These are phyloP conservation scores for Clytia hemisphaerica DNA, from an alignment of 30 jellyfish, hydroid and myxozoan genomes.

Conservation along the genomic window DNA sequence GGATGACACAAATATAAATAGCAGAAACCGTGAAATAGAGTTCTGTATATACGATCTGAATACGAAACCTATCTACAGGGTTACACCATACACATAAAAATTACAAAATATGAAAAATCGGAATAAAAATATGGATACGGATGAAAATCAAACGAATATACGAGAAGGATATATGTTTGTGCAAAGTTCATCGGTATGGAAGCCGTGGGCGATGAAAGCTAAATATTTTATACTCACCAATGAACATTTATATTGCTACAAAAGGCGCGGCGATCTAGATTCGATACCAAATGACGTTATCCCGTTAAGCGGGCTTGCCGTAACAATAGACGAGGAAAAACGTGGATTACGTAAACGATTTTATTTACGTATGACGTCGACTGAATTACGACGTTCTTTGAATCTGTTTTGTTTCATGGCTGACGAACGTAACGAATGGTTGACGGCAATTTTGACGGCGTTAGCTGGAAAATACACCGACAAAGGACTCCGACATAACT, in stretches of 20 bases:
- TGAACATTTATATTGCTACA: conserved; percentile 26
- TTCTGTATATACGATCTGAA: no score
- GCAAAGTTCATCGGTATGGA: conserved; percentile 13
- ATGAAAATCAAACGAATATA: no score
- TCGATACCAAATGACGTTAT: conserved; percentile 25
- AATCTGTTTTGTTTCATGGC: conserved; percentile 10
- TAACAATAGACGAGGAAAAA: conserved; percentile 11
- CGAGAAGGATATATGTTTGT: conserved; percentile 41
- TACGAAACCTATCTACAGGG: no score
- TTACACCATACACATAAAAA: no score
- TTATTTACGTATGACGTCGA: conserved; percentile 2
- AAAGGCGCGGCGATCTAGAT: conserved; percentile 33
- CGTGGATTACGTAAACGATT: conserved; percentile 21
- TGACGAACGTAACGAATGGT: conserved; percentile 38
- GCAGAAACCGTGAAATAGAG: no score
- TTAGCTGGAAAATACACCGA: conserved; percentile 25
- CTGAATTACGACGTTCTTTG: not conserved
- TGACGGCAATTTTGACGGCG: conserved; percentile 15
- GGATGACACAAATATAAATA: no score
- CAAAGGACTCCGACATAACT: not conserved
- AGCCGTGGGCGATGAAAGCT: conserved; percentile 25
- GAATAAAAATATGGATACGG: no score
- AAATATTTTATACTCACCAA: conserved; percentile 22
- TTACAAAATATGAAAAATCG: no score
- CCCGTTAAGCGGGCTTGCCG: conserved; percentile 1